Evolutionary conservation across 2,113 vertebrate genomes (phyloP), one percentile per base, ranked within the genome.

Genomic region (Takifugu bimaculatus): DNA sequence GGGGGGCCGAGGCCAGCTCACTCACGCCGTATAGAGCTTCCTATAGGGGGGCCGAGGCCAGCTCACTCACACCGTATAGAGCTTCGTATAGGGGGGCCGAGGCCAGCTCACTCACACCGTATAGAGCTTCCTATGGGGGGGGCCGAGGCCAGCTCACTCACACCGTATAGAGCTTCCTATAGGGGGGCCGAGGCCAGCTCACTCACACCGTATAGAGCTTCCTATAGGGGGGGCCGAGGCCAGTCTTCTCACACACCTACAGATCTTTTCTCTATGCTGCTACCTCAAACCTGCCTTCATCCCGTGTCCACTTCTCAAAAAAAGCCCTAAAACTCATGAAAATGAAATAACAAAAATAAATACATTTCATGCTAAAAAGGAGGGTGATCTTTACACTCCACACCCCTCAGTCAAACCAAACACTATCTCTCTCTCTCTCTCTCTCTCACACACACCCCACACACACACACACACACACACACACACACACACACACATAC

Each of bases 321-420:
- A 27, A 52, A 54, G 7, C 13, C 20, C 20, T 20, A 20, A 20
- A 20, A 48, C 15, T 9, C 2, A 6, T 44, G 5, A 14, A 67
- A 20, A 14, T 20, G 35, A 7, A 12, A 28, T 6, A 25, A 32
- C 4, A 14, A 50, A 54, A 54, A 13, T 14, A 48, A 50, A 50
- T 59, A 56, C 50, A 6, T 56, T 64, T 68, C 9, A 50, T 64
- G 28, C 45, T 52, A 27, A 26, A 62, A 69, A 62, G 51, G 55
- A 57, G 9, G 50, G 61, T 45, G 60, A 72, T 63, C 77, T 70
- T 60, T 70, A 60, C 62, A 54, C 59, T 51, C 26, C 27, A 44
- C 12, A 26, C 59, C 71, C 73, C 61, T 75, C 63, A 60, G 66
- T 64, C 71, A 48, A 43, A 28, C 57, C 70, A 70, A 73, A 79